phyloP scores from a whole-genome alignment of 2,888 invertebrate genomes.

The Xestia xanthographa region DNA sequence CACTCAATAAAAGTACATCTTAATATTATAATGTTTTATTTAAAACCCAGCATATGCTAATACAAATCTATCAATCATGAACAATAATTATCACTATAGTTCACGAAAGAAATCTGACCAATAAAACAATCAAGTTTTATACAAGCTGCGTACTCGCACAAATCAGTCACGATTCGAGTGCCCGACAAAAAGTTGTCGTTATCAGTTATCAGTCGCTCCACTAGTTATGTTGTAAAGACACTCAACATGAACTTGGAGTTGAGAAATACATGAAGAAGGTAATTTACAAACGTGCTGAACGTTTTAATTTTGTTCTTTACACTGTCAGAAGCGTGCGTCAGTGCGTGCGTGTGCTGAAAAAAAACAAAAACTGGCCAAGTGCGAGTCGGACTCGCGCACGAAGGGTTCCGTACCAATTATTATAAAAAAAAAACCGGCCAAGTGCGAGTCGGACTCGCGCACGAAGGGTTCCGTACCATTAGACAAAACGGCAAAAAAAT shows the following conservation, averaged over 20 bases:
- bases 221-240: conserved; percentile 64
- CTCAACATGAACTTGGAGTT: conserved; percentile 23
- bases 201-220: conserved; percentile 65
- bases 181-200: conserved; percentile 62
- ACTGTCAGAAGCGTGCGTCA: neutral
- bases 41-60: neutral
- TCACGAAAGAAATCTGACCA: neutral
- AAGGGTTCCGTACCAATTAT: too few relatives aligned
- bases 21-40: too few relatives aligned
- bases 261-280: conserved; percentile 36
- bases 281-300: conserved; percentile 7
- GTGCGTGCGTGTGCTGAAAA: too few relatives aligned
- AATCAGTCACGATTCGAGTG: conserved; percentile 58
- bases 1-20: too few relatives aligned
- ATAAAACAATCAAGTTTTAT: conserved; percentile 29
- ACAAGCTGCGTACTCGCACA: conserved; percentile 35
- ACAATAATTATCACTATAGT: neutral
- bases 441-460: too few relatives aligned
- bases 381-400: too few relatives aligned
- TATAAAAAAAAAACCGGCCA: too few relatives aligned
- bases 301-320: neutral
- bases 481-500: too few relatives aligned
- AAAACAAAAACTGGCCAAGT: too few relatives aligned
- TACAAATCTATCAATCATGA: neutral
- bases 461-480: too few relatives aligned